Evolutionary conservation across 2,797 vertebrate species (phyloP), one percentile per base, ranked within the genome.

Genomic region (Natrix natrix): DNA sequence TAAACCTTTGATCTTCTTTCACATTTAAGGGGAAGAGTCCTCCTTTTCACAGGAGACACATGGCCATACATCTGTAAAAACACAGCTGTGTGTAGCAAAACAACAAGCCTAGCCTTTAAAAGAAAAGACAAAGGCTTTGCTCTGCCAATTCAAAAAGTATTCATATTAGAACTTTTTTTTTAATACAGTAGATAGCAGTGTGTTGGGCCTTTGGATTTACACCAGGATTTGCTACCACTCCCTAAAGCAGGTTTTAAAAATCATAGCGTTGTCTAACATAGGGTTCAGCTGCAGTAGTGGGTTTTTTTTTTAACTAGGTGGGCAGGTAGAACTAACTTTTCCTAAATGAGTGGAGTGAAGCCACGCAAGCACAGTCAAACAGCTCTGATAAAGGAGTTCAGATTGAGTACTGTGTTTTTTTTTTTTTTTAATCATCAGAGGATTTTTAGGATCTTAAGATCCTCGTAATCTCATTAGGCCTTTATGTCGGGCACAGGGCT

Each of bases 51-150:
- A 94, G 95, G 97, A 97, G 97, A 98, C 98, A 98, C 98, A 98
- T 98, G 98, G 98, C 97, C 98, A 98, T 97, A 98, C 99, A 99
- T 99, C 99, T 99, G 99, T 99, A 97, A 98, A 99, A 99, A 99
- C 99, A 99, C 94, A 98, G 98, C 98, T 98, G 98, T 99, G 98
- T 97, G 98, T 98, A 98, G 98, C 98, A 98, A 98, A 98, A 98
- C 98, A 98, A 98, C 90, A 91, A 91, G 98, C 97, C 96, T 95
- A 89, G 91, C 87, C 63, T 93, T 96, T 95, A 69, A 43, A 66
- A 87, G 48, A 63, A 96, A 97, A 97, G 94, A 98, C 97, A 98
- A 97, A 97, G 97, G 96, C 95, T 98, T 97, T 97, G 98, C 97
- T 98, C 97, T 98, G 97, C 98, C 97, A 95, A 97, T 97, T 97